phyloP scores from a whole-genome alignment of 2,113 vertebrate genomes.

The Hystrix brachyura region DNA sequence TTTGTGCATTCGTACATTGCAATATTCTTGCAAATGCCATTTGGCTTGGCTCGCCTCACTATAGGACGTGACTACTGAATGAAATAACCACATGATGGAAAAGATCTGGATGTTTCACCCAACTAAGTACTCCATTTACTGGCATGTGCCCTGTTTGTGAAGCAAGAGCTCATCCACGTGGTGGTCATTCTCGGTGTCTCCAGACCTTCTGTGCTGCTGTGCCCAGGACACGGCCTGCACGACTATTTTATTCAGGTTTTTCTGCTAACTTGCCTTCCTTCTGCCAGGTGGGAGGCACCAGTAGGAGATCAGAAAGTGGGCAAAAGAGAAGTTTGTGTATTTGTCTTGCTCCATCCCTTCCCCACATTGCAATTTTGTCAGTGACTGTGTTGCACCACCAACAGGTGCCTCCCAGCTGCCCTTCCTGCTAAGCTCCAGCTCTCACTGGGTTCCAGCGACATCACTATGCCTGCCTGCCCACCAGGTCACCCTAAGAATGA shows the following conservation, averaged over 20 bases:
- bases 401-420: accelerated
- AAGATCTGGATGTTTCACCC: background rate
- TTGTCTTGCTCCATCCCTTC: background rate
- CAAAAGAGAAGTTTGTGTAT: background rate
- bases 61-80: background rate
- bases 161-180: background rate
- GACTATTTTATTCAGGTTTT: background rate
- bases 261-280: background rate
- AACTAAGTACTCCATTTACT: background rate
- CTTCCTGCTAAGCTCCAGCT: background rate
- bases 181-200: background rate
- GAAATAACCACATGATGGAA: background rate
- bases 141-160: background rate
- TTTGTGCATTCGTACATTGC: background rate
- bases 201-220: background rate
- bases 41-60: background rate
- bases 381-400: accelerated
- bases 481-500: background rate
- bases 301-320: background rate
- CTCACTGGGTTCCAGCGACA: background rate
- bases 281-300: background rate
- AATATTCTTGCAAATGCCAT: background rate
- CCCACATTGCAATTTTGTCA: background rate
- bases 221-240: background rate
- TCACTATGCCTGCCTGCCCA: background rate